Base-by-base conservation (phyloP, 2,113 vertebrate genomes). In the Salvelinus fontinalis region DNA sequence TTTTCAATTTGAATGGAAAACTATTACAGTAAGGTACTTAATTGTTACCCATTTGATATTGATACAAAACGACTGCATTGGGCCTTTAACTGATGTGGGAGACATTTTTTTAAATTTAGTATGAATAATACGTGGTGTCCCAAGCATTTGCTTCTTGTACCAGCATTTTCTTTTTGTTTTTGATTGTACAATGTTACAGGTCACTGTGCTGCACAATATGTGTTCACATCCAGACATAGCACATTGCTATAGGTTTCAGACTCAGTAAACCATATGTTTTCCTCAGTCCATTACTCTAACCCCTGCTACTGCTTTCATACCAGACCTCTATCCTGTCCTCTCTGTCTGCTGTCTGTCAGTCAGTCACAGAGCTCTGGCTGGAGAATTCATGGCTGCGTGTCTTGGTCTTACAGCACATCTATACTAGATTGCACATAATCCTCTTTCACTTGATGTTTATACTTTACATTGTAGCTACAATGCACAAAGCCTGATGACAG, bases 381-480 rank as follows among this genome's bases (percentile, higher is more conserved):
- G 22, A 54, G 26, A 22, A 51, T 54, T 26, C 48, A 51, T 57
- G 70, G 51, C 29, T 54, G 49, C 9, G 24, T 71, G 70, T 57
- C 70, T 24, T 16, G 18, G 69, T 6, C 69, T 49, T 48, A 44
- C 20, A 22, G n/a, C n/a, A 62, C n/a, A 27, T 26, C 70, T 71
- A 71, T 71, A 71, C 69, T 70, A 49, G 48, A 54, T 71, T 71
- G 49, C n/a, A 70, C 39, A 70, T 70, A 70, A 70, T 70, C 68
- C 68, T 44, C 68, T n/a, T 49, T 71, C 70, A 12, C 5, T 44
- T 49, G 22, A 8, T 12, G n/a, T 18, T 49, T 24, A 31, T 48
- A 31, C 68, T 22, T 70, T 18, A 24, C 49, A 7, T 24, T 11
- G 31, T 34, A 69, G 16, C 27, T 69, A 18, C 29, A 34, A 20